Evolutionary conservation across 2,113 vertebrate genomes (phyloP), one percentile per base, ranked within the genome.

Genomic region (Proterorhinus semilunaris): DNA sequence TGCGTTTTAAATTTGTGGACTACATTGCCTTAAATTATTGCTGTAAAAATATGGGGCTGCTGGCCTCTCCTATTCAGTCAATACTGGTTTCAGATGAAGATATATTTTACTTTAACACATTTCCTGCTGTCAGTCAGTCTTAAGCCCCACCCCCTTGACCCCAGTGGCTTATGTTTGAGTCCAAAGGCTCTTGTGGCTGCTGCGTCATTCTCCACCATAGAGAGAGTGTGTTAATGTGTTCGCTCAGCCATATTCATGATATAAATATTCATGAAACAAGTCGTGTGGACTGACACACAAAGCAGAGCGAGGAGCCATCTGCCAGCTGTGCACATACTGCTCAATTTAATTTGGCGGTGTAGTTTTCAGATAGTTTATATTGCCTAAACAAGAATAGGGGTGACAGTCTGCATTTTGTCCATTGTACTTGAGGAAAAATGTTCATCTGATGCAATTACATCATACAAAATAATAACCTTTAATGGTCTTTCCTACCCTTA

Each of bases 181-280:
- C 58, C 68, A 77, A 74, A 80, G 61, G n/a, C 10, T 69, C 48
- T 59, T 74, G 44, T 11, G 8, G 65, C 74, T 68, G 68, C 88
- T 82, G 73, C 15, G 4, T 9, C 12, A 52, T 46, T 58, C 55
- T 67, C 71, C 64, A 70, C 53, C 54, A 21, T 13, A 15, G 17
- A 17, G 53, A 49, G 61, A 43, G 48, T 27, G 74, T 62, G 43
- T 36, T 44, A 48, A 42, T 53, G 1, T 49, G 70, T 78, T 49
- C 49, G 1, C 59, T 44, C 72, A 62, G 54, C 47, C 73, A 52
- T 61, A 61, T 74, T 74, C 16, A 6, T 67, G 0, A 61, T 84
- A 53, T 84, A n/a, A n/a, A 88, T 91, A 88, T 90, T 87, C 81
- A 88, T 85, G 81, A 87, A 74, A 2, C 57, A 64, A 69, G 15